Conservation (phyloP, 2,113 vertebrate genomes). For the Carlito syrichta region DNA sequence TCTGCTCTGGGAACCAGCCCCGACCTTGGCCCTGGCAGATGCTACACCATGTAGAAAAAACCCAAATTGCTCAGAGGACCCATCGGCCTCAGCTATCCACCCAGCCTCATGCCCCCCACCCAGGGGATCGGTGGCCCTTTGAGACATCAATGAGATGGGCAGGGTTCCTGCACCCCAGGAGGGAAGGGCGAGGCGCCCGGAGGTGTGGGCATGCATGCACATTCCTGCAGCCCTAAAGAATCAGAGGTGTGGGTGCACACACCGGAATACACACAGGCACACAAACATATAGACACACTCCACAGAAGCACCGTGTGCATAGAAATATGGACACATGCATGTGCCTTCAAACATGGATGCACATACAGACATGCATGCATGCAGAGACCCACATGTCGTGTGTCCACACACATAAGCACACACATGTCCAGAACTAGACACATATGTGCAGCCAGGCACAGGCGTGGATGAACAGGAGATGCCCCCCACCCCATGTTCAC, state of each 20-base stretch:
- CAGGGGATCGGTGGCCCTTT: background rate
- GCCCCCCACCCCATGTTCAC: background rate
- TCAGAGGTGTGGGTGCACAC: background rate
- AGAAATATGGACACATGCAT: accelerated
- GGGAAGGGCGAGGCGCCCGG: background rate
- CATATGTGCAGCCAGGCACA: accelerated
- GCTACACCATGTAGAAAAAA: background rate
- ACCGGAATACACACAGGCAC: background rate
- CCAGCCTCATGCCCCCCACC: background rate
- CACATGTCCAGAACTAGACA: background rate
- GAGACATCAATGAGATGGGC: background rate
- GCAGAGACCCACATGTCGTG: background rate
- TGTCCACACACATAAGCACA: accelerated
- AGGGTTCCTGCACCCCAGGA: background rate
- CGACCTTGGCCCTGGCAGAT: accelerated
- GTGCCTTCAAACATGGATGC: too few relatives aligned
- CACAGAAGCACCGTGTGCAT: background rate
- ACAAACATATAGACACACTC: too few relatives aligned
- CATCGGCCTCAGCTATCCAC: background rate
- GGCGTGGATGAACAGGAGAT: background rate
- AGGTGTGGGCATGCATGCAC: accelerated
- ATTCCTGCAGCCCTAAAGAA: background rate
- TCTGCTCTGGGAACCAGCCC: background rate
- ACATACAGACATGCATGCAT: accelerated
- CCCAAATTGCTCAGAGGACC: background rate